Conservation (phyloP, 1,140 invertebrate genomes). For the Phortica variegata region DNA sequence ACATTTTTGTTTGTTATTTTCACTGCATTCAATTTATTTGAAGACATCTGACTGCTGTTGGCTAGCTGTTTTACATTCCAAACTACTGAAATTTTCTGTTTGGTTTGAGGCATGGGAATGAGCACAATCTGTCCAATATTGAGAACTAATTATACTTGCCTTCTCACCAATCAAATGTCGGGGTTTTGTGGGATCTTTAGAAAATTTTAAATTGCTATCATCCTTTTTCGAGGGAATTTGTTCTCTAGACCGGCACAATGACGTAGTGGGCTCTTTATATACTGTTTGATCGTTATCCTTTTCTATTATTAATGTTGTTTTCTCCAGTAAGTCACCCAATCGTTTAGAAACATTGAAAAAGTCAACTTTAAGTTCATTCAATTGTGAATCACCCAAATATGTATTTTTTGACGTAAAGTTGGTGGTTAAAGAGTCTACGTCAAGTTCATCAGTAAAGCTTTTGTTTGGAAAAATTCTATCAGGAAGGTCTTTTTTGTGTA, state of each 20-base stretch:
- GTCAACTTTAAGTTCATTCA: conserved; percentile 40
- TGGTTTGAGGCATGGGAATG: conserved; percentile 43
- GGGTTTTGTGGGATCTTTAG: conserved; percentile 29
- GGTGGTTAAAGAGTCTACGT: conserved; percentile 18
- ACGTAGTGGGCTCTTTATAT: conserved; percentile 25
- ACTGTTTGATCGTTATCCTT: conserved; percentile 38
- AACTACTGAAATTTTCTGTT: conserved; percentile 42
- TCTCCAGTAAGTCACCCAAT: conserved; percentile 39
- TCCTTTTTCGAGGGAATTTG: conserved; percentile 25
- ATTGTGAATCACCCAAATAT: conserved; percentile 27
- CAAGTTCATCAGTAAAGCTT: conserved; percentile 17
- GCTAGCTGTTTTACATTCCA: conserved; percentile 38
- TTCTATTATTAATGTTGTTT: conserved; percentile 50
- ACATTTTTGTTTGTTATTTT: too few species aligned
- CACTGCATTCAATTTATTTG: too few species aligned
- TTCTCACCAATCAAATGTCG: too few species aligned
- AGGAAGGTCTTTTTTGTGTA: conserved; percentile 37
- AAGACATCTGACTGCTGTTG: too few species aligned
- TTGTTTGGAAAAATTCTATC: too few species aligned
- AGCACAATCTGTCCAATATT: too few species aligned
- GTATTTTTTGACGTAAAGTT: conserved; percentile 7
- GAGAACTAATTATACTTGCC: too few species aligned
- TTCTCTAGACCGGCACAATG: conserved; percentile 12
- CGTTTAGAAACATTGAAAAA: conserved; percentile 46
- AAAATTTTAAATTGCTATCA: conserved; percentile 28